A percentile compares a stretch with the other conserved stretches of the same genome.
phyloP scores from a whole-genome alignment of 2,113 vertebrate species.

The Chauna torquata region DNA sequence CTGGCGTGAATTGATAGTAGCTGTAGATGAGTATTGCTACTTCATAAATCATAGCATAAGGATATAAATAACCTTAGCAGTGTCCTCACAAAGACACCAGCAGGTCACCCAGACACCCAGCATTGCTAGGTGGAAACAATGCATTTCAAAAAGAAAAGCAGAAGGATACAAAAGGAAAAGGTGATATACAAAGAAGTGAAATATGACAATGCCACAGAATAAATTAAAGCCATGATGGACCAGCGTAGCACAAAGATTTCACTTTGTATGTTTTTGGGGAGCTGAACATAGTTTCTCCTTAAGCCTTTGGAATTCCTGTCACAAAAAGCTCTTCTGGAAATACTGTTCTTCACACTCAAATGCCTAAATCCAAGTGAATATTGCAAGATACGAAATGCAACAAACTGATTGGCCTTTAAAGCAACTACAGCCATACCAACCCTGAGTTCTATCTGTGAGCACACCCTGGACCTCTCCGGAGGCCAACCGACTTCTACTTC shows the following conservation, averaged over 20 bases:
- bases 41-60: neutral
- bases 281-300: neutral
- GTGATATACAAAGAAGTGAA: neutral
- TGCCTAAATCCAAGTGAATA: neutral
- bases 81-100: neutral
- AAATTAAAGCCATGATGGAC: neutral
- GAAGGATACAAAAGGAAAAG: neutral
- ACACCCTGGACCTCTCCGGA: neutral
- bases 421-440: neutral
- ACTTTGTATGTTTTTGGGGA: neutral
- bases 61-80: neutral
- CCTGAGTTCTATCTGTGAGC: neutral
- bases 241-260: neutral
- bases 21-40: neutral
- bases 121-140: neutral
- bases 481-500: accelerated
- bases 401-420: neutral
- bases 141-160: neutral
- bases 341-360: neutral
- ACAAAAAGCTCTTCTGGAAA: accelerated
- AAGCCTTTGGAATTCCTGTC: neutral
- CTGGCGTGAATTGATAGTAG: neutral
- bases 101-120: neutral
- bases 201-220: neutral
- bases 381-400: neutral